These are phyloP conservation scores for Cyclophora albipunctata DNA, from an alignment of 2,888 invertebrate genomes.

Conservation along the genomic window DNA sequence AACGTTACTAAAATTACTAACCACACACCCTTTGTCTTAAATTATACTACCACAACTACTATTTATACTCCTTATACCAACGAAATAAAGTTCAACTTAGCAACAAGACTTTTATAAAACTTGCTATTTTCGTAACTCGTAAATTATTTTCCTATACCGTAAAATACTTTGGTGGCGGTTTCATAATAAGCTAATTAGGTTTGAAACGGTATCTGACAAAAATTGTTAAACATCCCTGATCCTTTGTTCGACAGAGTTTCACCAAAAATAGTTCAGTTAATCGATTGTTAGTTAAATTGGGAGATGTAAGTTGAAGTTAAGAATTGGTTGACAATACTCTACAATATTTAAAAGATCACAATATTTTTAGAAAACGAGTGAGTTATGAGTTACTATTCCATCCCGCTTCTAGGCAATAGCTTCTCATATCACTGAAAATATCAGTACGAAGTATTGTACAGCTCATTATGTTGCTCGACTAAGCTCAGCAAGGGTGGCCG, in stretches of 20 bases:
- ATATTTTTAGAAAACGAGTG: too few species aligned
- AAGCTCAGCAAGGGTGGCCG: too few species aligned
- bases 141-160: conserved; percentile 50
- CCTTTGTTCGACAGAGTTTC: conserved; percentile 18
- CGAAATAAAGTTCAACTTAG: conserved; percentile 4
- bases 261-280: conserved; percentile 4
- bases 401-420: too few species aligned
- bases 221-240: conserved; percentile 14
- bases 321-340: neutral
- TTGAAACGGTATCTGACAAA: conserved; percentile 10
- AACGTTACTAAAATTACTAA: conserved; percentile 44
- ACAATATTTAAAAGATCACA: too few species aligned
- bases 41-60: conserved; percentile 6
- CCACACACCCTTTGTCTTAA: conserved; percentile 42
- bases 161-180: conserved; percentile 44
- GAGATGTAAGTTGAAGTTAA: neutral
- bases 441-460: too few species aligned
- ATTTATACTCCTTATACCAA: conserved; percentile 1
- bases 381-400: too few species aligned
- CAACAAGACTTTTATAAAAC: conserved; percentile 2
- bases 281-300: neutral
- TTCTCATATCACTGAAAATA: too few species aligned
- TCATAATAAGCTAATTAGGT: conserved; percentile 49
- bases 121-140: conserved; percentile 47
- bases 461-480: too few species aligned